phyloP scores from a whole-genome alignment of 2,797 vertebrate genomes.

The Amazona finschi region DNA sequence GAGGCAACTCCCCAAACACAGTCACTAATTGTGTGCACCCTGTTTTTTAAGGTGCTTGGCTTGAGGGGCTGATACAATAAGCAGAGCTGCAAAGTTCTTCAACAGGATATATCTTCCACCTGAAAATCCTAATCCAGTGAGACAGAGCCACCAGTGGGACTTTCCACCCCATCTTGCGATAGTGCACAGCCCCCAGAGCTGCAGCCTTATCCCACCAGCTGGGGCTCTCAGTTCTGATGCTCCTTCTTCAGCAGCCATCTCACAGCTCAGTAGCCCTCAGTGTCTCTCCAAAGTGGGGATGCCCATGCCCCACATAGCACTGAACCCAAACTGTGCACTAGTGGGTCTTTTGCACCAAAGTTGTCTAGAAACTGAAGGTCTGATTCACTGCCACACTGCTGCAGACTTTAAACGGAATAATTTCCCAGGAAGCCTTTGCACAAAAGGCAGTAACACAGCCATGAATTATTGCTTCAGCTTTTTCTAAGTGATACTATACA shows the following conservation, averaged over 20 bases:
- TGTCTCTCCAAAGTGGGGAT: neutral
- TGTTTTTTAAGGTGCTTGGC: neutral
- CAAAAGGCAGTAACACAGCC: neutral
- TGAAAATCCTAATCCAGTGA: neutral
- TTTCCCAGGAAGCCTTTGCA: neutral
- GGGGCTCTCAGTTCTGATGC: neutral
- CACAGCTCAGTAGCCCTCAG: neutral
- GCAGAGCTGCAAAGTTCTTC: neutral
- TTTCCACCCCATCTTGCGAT: too few species aligned
- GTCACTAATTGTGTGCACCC: rapidly evolving
- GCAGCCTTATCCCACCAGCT: rapidly evolving
- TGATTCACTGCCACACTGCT: neutral
- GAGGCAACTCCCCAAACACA: neutral
- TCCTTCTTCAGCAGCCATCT: neutral
- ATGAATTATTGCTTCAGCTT: neutral
- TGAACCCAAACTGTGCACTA: neutral
- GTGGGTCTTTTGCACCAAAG: neutral
- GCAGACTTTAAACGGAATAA: neutral
- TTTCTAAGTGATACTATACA: neutral
- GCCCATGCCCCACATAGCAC: neutral
- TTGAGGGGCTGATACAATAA: neutral
- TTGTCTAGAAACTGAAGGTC: neutral
- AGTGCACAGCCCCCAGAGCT: neutral
- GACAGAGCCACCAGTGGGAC: neutral
- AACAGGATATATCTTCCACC: neutral